phyloP scores from a whole-genome alignment of 1,140 invertebrate species.

The Drosophila tristis region DNA sequence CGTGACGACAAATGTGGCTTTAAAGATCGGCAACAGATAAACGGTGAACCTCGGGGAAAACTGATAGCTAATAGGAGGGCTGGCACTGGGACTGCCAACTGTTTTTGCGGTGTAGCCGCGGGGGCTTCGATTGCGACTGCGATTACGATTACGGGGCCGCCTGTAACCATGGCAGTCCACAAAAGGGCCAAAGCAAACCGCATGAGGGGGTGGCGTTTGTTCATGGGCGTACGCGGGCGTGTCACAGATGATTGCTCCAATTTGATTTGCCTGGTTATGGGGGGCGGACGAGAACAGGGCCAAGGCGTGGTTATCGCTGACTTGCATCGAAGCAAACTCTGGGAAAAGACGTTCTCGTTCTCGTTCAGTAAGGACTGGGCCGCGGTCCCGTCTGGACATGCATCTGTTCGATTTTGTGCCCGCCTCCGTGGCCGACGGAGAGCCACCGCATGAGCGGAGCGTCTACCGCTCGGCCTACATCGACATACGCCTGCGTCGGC shows the following conservation, averaged over 20 bases:
- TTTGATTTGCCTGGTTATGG: slow-evolving; percentile 58
- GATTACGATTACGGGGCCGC: slow-evolving; percentile 1
- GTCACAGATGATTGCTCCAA: slow-evolving; percentile 58
- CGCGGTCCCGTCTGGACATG: slow-evolving; percentile 34
- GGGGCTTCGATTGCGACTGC: not conserved
- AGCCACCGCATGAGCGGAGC: slow-evolving; percentile 51
- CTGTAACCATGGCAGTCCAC: slow-evolving; percentile 57
- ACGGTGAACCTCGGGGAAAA: slow-evolving; percentile 13
- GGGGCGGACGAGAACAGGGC: slow-evolving; percentile 9
- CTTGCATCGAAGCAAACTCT: slow-evolving; percentile 21
- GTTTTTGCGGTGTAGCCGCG: not conserved
- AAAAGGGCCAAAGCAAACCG: slow-evolving; percentile 67
- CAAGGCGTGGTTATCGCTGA: slow-evolving; percentile 32
- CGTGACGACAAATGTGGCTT: slow-evolving; percentile 37
- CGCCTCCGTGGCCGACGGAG: slow-evolving; percentile 57
- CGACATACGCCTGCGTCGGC: slow-evolving; percentile 64
- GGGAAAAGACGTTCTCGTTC: no score
- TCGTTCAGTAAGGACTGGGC: not conserved
- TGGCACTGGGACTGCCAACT: slow-evolving; percentile 5
- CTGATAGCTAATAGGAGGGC: not conserved
- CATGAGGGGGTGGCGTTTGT: slow-evolving; percentile 2
- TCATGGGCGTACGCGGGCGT: slow-evolving; percentile 20
- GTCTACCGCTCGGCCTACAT: slow-evolving; percentile 74
- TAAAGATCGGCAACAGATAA: no score
- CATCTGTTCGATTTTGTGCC: slow-evolving; percentile 80